Evolutionary conservation across 64 coral and sea anemone genomes (phyloP).

Genomic region (Exaiptasia diaphana): DNA sequence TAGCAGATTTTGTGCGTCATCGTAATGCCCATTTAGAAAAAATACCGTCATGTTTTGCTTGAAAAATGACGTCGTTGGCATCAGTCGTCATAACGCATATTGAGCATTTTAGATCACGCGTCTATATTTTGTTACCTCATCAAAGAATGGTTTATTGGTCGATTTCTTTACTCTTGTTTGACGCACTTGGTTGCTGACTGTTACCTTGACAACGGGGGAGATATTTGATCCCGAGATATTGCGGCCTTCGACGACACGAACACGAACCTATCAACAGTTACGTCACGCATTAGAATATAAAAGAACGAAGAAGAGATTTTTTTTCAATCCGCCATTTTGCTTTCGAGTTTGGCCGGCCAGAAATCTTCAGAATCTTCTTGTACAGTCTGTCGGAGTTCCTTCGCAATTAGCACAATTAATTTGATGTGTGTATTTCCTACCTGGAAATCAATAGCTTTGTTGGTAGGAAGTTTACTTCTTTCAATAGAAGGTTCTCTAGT

Average conservation of each 20-base stretch:
- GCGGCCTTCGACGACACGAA: constrained; percentile 1
- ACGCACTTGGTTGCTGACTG: constrained; percentile 4
- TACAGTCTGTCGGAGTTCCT: neutral
- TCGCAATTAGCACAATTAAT: no score
- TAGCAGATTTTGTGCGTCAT: no score
- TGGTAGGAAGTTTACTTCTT: neutral
- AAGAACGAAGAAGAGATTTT: neutral
- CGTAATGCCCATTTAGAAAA: no score
- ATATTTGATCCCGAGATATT: constrained; percentile 1
- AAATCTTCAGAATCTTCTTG: neutral
- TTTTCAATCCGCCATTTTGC: neutral
- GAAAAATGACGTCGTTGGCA: no score
- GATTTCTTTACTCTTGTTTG: constrained; percentile 23
- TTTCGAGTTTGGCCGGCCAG: neutral
- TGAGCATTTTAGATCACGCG: no score
- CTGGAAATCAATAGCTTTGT: constrained; percentile 19
- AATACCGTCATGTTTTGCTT: no score
- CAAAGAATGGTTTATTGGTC: constrained; percentile 17
- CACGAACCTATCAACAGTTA: neutral
- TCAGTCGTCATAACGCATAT: no score
- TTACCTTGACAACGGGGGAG: constrained; percentile 9
- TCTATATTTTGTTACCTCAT: constrained; percentile 9
- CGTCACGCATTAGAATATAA: no score
- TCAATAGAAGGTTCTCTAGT: neutral
- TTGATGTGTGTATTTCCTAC: neutral